Evolutionary conservation across 2,797 vertebrate species (phyloP).

Genomic region (Meda fulgida): DNA sequence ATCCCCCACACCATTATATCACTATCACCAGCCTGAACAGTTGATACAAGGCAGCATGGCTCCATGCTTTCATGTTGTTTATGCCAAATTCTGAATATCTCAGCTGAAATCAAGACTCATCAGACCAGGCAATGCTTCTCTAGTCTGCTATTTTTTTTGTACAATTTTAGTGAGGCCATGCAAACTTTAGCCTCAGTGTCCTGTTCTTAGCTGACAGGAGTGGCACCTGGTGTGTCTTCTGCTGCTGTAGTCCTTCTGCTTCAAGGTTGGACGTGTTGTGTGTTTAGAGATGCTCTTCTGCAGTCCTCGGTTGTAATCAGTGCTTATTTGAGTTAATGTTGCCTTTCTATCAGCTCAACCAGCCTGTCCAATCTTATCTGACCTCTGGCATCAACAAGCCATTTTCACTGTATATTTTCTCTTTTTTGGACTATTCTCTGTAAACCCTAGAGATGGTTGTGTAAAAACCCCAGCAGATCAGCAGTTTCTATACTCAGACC

Average conservation of each 20-base stretch:
- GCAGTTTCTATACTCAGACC: neutral
- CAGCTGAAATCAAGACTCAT: constrained; percentile 21
- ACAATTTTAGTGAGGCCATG: neutral
- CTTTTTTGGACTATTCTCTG: neutral
- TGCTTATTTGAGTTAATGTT: neutral
- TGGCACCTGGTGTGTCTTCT: neutral
- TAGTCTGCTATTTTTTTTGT: neutral
- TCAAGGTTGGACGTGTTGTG: neutral
- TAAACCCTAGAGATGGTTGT: neutral
- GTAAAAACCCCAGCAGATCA: neutral
- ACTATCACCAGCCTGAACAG: too few species aligned
- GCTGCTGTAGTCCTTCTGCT: neutral
- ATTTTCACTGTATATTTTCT: neutral
- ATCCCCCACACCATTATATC: too few species aligned
- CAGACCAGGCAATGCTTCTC: neutral
- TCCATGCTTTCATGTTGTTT: constrained; percentile 54
- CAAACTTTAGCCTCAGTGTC: neutral
- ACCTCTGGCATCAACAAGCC: constrained; percentile 51
- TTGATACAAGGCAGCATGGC: neutral
- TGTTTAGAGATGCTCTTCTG: neutral
- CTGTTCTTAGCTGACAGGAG: neutral
- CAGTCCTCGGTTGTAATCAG: neutral
- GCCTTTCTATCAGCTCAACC: neutral
- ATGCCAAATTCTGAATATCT: constrained; percentile 49
- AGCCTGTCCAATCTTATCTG: constrained; percentile 1